Evolutionary conservation across 2,797 vertebrate genomes (phyloP), one percentile per base, ranked within the genome.

Genomic region (Kryptopterus vitreolus): DNA sequence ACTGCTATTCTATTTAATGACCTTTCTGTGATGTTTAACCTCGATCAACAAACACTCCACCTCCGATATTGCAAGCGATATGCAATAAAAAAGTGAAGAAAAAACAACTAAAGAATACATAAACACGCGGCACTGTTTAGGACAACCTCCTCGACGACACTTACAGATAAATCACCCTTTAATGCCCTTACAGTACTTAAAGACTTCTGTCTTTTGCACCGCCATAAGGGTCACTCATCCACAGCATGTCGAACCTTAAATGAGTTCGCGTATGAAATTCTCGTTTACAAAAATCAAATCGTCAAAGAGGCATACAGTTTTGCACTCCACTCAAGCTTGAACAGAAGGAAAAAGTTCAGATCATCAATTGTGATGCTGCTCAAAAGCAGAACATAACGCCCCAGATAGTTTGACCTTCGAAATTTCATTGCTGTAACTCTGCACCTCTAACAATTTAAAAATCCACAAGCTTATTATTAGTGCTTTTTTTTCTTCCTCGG

Each of bases 361-460:
- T 43, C 13, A 26, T 20, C 3, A 10, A 2, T 33, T 29, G 7
- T 74, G 43, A 20, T 9, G 4, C 38, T n/a, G n/a, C 13, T 59
- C 72, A 75, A n/a, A 59, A 16, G 24, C 55, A 46, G 3, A 73
- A 58, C 33, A 43, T 26, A 58, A 57, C 26, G n/a, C n/a, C 71
- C 71, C 33, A 58, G 15, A 55, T 57, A 52, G 33, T n/a, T 52
- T 58, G 33, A 73, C 55, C 55, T 59, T 59, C 29, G 38, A 53
- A 73, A 38, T 75, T 26, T 75, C 50, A 55, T 4, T 72, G 70
- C 70, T 71, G 68, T 53, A 71, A 71, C 33, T 71, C 65, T 53
- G 69, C 29, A n/a, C 15, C 29, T 52, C 33, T 58, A 58, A 58
- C 22, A 26, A 33, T 1, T 33, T 58, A 6, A 26, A n/a, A 46